Percentiles rank a stretch among this genome's conserved stretches.
Conservation (phyloP, 2,113 vertebrate genomes). For the Corythaeola cristata region DNA sequence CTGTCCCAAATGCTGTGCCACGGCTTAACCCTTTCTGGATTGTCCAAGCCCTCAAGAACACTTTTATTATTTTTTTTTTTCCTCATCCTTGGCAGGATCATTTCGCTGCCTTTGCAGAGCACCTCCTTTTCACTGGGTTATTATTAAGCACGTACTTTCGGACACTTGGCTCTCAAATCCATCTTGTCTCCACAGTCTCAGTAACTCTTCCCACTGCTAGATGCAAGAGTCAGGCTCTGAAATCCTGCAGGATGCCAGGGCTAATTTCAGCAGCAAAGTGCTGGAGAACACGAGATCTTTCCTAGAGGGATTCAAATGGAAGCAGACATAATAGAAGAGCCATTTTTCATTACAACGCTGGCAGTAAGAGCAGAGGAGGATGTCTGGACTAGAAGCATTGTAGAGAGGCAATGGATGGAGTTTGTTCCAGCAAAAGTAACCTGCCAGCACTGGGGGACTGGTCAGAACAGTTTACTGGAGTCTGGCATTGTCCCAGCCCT, state of each 20-base stretch:
- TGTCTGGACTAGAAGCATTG: constrained; percentile 17
- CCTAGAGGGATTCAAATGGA: constrained; percentile 51
- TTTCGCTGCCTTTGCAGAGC: background rate
- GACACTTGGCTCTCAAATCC: background rate
- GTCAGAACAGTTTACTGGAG: background rate
- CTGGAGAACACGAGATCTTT: constrained; percentile 33
- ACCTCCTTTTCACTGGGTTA: background rate
- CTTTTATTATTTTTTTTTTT: background rate
- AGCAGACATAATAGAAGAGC: constrained; percentile 43
- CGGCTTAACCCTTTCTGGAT: background rate
- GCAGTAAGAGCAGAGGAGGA: constrained; percentile 31
- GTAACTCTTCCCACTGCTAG: background rate
- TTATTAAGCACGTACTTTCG: background rate
- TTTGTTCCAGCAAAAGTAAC: background rate
- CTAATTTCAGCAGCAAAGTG: constrained; percentile 60
- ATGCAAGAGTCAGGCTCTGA: background rate
- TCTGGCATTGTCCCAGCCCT: background rate
- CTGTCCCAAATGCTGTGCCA: background rate
- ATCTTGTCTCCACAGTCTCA: background rate
- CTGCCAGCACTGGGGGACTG: background rate
- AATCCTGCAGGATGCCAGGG: constrained; percentile 5
- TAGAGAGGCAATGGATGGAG: background rate
- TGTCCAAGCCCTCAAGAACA: background rate
- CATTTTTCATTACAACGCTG: constrained; percentile 35
- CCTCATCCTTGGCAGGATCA: background rate